phyloP scores from a whole-genome alignment of 1,140 invertebrate species.

The Condylostylus longicornis region DNA sequence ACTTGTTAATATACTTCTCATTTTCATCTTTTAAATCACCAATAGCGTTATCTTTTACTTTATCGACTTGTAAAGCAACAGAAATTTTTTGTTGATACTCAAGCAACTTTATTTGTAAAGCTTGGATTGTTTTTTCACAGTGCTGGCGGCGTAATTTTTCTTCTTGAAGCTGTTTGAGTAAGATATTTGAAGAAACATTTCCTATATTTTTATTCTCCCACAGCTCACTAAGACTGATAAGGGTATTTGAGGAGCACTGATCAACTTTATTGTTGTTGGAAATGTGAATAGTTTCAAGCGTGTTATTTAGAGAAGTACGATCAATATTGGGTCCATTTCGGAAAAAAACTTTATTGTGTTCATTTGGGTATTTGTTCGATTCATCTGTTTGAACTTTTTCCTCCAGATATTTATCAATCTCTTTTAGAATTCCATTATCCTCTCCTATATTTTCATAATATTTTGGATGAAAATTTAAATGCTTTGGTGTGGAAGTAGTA shows the following conservation, averaged over 20 bases:
- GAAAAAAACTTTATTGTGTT: neutral
- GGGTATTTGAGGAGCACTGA: too few species aligned
- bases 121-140: slow-evolving; percentile 58
- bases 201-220: slow-evolving; percentile 34
- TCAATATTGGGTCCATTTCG: neutral
- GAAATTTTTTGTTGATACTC: slow-evolving; percentile 64
- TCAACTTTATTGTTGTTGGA: too few species aligned
- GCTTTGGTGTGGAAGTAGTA: slow-evolving; percentile 25
- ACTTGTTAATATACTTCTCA: slow-evolving; percentile 27
- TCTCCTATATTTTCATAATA: neutral
- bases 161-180: slow-evolving; percentile 30
- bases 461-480: slow-evolving; percentile 8
- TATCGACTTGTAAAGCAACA: slow-evolving; percentile 58
- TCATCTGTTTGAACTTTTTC: slow-evolving; percentile 1
- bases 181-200: slow-evolving; percentile 12
- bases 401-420: slow-evolving; percentile 25
- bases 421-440: slow-evolving; percentile 18
- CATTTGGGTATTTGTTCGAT: neutral
- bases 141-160: slow-evolving; percentile 55
- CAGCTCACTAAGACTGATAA: slow-evolving; percentile 37
- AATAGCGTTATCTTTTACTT: slow-evolving; percentile 54
- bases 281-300: too few species aligned
- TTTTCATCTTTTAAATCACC: slow-evolving; percentile 40
- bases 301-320: too few species aligned
- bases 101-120: slow-evolving; percentile 51